A percentile compares a stretch with the other conserved stretches of the same genome.
Evolutionary conservation across 2,888 invertebrate genomes (phyloP).

Genomic region (Lithosia quadra): DNA sequence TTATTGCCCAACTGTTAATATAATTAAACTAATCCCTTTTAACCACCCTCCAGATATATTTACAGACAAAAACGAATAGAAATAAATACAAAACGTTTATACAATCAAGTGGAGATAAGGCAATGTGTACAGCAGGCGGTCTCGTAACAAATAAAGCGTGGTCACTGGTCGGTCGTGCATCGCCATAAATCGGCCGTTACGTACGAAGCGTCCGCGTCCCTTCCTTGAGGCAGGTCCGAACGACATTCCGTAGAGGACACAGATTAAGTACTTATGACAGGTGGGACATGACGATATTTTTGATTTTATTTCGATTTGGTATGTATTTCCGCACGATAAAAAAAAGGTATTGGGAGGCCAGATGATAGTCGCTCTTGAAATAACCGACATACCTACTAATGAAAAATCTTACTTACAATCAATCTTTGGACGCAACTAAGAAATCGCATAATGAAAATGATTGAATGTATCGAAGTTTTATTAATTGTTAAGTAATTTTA

Average conservation of each 20-base stretch:
- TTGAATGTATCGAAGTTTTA: too few relatives aligned
- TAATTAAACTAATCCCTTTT: too few relatives aligned
- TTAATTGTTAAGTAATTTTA: too few relatives aligned
- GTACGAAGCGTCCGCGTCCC: slow-evolving; percentile 47
- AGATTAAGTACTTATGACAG: slow-evolving; percentile 32
- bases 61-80: background rate
- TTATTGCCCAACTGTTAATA: background rate
- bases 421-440: too few relatives aligned
- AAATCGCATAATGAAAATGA: too few relatives aligned
- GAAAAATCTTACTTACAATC: too few relatives aligned
- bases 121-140: slow-evolving; percentile 13
- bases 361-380: too few relatives aligned
- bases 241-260: slow-evolving; percentile 54
- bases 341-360: too few relatives aligned
- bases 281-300: background rate
- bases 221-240: slow-evolving; percentile 64
- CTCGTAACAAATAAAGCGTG: slow-evolving; percentile 45
- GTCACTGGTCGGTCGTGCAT: slow-evolving; percentile 32
- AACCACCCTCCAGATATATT: background rate
- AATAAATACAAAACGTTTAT: background rate
- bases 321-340: too few relatives aligned
- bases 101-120: background rate
- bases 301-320: background rate
- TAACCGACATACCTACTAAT: too few relatives aligned
- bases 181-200: slow-evolving; percentile 43